Percentiles rank a stretch among this genome's conserved stretches.
Evolutionary conservation across 1,140 invertebrate species (phyloP).

Genomic region (Scaptodrosophila lebanonensis): DNA sequence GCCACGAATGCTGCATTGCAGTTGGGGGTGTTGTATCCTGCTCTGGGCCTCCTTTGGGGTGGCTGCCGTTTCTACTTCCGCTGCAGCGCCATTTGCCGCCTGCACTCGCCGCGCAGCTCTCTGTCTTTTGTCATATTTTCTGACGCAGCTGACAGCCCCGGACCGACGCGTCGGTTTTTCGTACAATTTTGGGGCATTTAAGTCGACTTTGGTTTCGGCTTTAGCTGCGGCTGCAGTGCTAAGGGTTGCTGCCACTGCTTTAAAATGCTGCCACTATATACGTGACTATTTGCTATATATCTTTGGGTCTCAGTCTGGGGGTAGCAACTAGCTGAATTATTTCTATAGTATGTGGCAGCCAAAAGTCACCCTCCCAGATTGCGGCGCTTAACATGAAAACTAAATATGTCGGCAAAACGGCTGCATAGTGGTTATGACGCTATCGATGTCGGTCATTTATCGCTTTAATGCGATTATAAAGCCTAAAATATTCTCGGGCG

Average conservation of each 20-base stretch:
- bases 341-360: conserved; percentile 19
- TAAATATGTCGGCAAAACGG: conserved; percentile 67
- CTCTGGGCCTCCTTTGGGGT: conserved; percentile 21
- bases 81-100: conserved; percentile 37
- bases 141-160: conserved; percentile 19
- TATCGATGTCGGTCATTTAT: conserved; percentile 69
- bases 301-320: conserved; percentile 3
- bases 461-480: conserved; percentile 71
- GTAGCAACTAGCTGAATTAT: too few relatives aligned
- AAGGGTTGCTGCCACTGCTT: conserved; percentile 72
- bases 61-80: conserved; percentile 40
- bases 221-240: conserved; percentile 18
- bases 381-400: conserved; percentile 32
- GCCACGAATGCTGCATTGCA: not conserved
- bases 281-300: conserved; percentile 40
- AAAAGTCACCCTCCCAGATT: conserved; percentile 58
- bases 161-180: conserved; percentile 33
- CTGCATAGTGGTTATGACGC: conserved; percentile 17
- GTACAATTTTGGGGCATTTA: conserved; percentile 63
- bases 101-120: conserved; percentile 50
- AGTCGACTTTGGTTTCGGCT: conserved; percentile 38
- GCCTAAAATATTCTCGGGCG: conserved; percentile 45
- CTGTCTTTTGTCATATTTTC: conserved; percentile 59
- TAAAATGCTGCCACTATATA: conserved; percentile 36
- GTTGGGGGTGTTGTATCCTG: not conserved